Evolutionary conservation across 2,797 vertebrate species (phyloP), one percentile per base, ranked within the genome.

Genomic region (Oreochromis mossambicus): DNA sequence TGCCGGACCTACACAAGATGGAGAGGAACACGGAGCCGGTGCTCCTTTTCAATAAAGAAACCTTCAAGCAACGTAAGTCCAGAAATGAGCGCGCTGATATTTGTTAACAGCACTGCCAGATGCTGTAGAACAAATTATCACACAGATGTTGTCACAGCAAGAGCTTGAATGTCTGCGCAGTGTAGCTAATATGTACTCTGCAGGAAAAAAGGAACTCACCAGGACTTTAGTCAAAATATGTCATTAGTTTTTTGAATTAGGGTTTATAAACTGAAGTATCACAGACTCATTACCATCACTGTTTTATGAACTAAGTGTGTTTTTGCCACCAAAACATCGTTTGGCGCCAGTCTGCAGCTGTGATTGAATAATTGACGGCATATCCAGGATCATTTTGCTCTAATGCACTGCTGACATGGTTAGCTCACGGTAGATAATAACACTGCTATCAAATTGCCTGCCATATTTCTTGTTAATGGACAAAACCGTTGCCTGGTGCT

Each of bases 41-140:
- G 32, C 80, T 96, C 87, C 91, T 97, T 9, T 97, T 97, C 91
- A 95, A 92, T 77, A 95, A 94, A 51, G 90, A 95, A 1, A 6
- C 10, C 6, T 97, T 97, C 86, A 94, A 46, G 17, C 92, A 94
- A 75, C 94, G 97, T 97, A 80, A 94, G 95, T 90, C 24, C 24
- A 41, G 52, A 26, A 48, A n/a, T 19, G 24, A 73, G 43, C 24
- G 1, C 2, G 8, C 1, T 11, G 3, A 2, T 0, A 26, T 15
- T 48, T 21, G 21, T 7, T 24, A 46, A 26, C 41, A 46, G 14
- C 38, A 5, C 41, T 70, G 66, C 24, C 24, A 73, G 21, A 73
- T 73, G 66, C 66, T 73, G 41, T 41, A 73, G 21, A 46, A 7
- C 21, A 26, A 17, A 70, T 46, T 0, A 70, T 70, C 21, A 46